Base-by-base conservation (phyloP, 2,888 invertebrate genomes). In the Corbicula japonica region DNA sequence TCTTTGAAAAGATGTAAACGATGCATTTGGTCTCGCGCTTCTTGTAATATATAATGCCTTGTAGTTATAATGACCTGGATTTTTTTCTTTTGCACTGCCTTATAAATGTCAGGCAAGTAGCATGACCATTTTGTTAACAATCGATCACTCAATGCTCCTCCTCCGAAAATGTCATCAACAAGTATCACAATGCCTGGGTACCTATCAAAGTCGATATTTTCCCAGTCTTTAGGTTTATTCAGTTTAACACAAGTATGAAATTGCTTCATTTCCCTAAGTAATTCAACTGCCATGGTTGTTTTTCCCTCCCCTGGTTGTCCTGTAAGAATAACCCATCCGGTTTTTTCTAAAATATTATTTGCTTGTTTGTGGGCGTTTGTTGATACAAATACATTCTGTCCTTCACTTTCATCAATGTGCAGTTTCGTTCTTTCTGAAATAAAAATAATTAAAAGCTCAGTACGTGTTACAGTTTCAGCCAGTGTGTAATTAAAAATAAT, bases 241-340 rank as follows among this genome's bases (percentile, higher is more conserved):
- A 80, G 28, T n/a, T 72, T 72, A n/a, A 80, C 15, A 58, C 75
- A 76, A 15, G 21, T 30, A 21, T 62, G 41, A 5, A 56, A 2
- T 8, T 10, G 6, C 30, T 61, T 23, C 10, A 28, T 50, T 35
- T 70, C 61, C 18, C 48, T 34, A 12, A 71, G 32, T n/a, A 79
- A 35, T 46, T 75, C 61, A 0, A 41, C 46, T 15, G 79, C 75
- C 63, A 80, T 66, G 2, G 71, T 68, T 21, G 79, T 80, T 46
- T 80, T 80, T 6, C 79, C 79, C 62, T 75, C 79, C 18, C 78
- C 78, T n/a, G 78, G 74, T 21, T 58, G 65, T 54, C 78, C 78
- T 28, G 60, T 74, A 8, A 78, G 35, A 18, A 78, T 35, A n/a
- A 78, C 28, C 2, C 63, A n/a, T 4, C 63, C 65, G 8, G 58